Evolutionary conservation across 2,113 vertebrate species (phyloP), one percentile per base, ranked within the genome.

Genomic region (Limnothrissa miodon): DNA sequence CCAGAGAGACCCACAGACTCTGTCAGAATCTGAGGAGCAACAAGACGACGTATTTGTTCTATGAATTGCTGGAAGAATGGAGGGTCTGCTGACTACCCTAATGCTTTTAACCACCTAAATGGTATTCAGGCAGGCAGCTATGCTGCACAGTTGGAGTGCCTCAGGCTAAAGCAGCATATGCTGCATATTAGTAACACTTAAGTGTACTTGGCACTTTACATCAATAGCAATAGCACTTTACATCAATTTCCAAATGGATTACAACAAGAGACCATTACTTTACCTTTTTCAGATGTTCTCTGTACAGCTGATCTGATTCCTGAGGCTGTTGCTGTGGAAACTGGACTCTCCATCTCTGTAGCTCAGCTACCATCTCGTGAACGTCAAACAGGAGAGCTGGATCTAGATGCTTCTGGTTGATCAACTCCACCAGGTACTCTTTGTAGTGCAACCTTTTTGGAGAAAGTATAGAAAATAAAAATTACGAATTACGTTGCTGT

Each of bases 361-460:
- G 83, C 86, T 94, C 94, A 0, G 85, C 86, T 39, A 56, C 83
- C 62, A 94, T 85, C 86, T 94, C 93, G 0, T 82, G 46, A 0
- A 15, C 19, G 21, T 85, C 86, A 17, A 93, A 91, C 44, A 95
- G 84, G 5, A 91, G 87, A 0, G 80, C 92, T 0, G 94, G 94
- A 84, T 95, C 94, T 1, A 90, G 87, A 19, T 2, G 21, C 33
- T 85, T 87, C 78, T 86, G 84, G 83, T 94, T 92, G n/a, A 94
- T 87, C 56, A 93, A 83, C 87, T 94, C 93, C 86, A 94, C 93
- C 86, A 95, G 80, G 70, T 48, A 86, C 87, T 95, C 93, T 86
- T 93, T 94, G 59, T 93, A 95, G 84, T 95, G 94, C 5, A 85
- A 17, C 85, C 94, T 95, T 36, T n/a, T n/a, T 84, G 87, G 62